A percentile compares a stretch with the other conserved stretches of the same genome.
These are phyloP conservation scores for Dolichomitus sp. DNA, from an alignment of 2,888 invertebrate genomes.

Conservation along the genomic window DNA sequence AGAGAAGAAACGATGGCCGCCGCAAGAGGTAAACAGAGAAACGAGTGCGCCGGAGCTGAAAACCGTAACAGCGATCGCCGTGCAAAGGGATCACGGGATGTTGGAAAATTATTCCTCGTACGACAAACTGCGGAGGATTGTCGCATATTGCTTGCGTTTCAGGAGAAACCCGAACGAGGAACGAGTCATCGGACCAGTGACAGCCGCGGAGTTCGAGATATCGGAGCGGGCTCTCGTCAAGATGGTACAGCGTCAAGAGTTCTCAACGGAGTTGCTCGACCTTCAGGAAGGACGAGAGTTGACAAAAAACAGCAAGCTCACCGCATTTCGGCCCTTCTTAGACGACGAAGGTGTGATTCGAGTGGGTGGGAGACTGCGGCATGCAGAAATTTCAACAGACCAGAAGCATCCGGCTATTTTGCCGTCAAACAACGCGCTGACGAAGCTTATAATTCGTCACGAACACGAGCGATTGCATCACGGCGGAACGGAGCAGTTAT, in stretches of 20 bases:
- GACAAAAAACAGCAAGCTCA: slow-evolving; percentile 39
- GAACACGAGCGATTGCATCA: slow-evolving; percentile 69
- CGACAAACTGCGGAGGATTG: slow-evolving; percentile 45
- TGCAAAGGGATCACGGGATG: not conserved
- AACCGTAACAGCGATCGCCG: slow-evolving; percentile 18
- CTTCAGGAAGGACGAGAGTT: slow-evolving; percentile 3
- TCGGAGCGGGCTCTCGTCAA: slow-evolving; percentile 48
- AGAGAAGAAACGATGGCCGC: slow-evolving; percentile 33
- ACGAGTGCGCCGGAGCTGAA: slow-evolving; percentile 37
- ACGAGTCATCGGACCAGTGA: slow-evolving; percentile 35
- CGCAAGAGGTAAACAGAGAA: not conserved
- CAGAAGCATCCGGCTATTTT: slow-evolving; percentile 63
- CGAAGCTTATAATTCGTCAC: slow-evolving; percentile 49
- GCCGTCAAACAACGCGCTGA: slow-evolving; percentile 29
- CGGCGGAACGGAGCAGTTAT: slow-evolving; percentile 67
- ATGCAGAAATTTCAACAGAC: slow-evolving; percentile 42
- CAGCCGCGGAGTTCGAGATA: slow-evolving; percentile 44
- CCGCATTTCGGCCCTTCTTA: slow-evolving; percentile 52
- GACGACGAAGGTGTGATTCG: slow-evolving; percentile 56
- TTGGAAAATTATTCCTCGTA: slow-evolving; percentile 33
- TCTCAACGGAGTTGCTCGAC: slow-evolving; percentile 32
- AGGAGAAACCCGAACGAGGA: slow-evolving; percentile 18
- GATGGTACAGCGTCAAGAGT: slow-evolving; percentile 48
- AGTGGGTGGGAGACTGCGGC: slow-evolving; percentile 59
- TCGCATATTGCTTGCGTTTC: slow-evolving; percentile 54